A percentile compares a stretch with the other conserved stretches of the same genome.
Conservation (phyloP, 2,797 vertebrate genomes). For the Sphenodon punctatus region DNA sequence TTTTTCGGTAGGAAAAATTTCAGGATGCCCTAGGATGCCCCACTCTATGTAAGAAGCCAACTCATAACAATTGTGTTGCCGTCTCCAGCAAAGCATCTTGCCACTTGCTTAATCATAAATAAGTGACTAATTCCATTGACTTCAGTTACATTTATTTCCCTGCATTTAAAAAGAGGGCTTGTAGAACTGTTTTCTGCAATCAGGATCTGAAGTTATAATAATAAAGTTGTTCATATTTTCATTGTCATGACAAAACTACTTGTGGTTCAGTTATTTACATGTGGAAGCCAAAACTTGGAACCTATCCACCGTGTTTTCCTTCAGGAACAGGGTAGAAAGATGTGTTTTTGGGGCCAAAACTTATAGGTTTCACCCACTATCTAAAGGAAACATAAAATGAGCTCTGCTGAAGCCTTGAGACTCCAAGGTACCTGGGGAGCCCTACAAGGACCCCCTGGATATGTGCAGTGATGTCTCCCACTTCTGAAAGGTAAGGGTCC, state of each 20-base stretch:
- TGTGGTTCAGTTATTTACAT: not conserved
- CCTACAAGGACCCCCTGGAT: too few species aligned
- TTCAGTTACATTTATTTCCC: fast-evolving
- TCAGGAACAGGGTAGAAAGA: not conserved
- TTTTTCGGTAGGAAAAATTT: too few species aligned
- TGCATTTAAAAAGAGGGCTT: not conserved
- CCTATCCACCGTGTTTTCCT: not conserved
- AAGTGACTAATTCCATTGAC: not conserved
- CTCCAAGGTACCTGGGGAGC: too few species aligned
- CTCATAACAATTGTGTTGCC: fast-evolving
- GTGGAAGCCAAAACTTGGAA: not conserved
- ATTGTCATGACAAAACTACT: not conserved
- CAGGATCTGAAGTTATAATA: not conserved
- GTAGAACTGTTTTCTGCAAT: not conserved
- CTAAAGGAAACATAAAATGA: not conserved
- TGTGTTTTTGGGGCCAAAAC: not conserved
- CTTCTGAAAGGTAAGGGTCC: not conserved
- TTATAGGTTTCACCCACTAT: not conserved
- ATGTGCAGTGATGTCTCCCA: too few species aligned
- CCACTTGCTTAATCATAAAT: not conserved
- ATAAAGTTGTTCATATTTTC: not conserved
- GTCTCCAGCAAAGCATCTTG: not conserved
- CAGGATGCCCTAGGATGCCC: not conserved
- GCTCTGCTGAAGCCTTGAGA: not conserved
- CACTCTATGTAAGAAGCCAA: not conserved